Base-by-base conservation (phyloP, 2,888 invertebrate species). In the Tenthredo livida region DNA sequence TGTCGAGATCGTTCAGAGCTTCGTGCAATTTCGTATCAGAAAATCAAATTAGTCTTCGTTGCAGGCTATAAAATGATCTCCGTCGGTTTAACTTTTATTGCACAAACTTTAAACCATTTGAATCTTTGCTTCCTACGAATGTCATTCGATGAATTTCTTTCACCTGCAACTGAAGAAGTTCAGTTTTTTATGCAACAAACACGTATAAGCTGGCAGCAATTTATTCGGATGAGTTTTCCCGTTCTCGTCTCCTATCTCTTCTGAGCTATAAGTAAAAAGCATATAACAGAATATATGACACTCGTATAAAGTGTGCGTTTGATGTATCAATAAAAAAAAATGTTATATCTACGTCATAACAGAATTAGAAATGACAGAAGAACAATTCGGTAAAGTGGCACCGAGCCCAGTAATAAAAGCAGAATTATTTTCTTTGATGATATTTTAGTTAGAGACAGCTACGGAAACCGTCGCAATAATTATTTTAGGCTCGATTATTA, bases 11-110 rank as follows among this genome's bases (percentile, higher is more conserved):
- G 50, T 43, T 12, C 9, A 4, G 2, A 90, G 90, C 92, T 90
- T 89, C 87, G 87, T 90, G 88, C 90, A 88, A 90, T 90, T 90
- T 88, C 88, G 90, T 88, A 89, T 88, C 89, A 87, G 87, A 85
- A 87, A 88, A 89, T 88, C 89, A 87, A 90, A 90, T 91, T 88
- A 91, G 92, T 89, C 85, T 85, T 86, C 65, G 75, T 85, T 86
- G 86, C n/a, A n/a, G n/a, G 89, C 90, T 92, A 91, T 92, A 92
- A 91, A 92, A 91, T 92, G 91, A 91, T 90, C 90, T 88, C 85
- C 89, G 90, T 90, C 91, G 90, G 90, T 91, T 89, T 89, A 90
- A 89, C 90, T 91, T 91, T 91, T 91, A 90, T 90, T 90, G 89
- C 89, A 86, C 86, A 82, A 85, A 87, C 87, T 90, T 87, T 84